phyloP scores from a whole-genome alignment of 2,888 invertebrate species.

The Ectemnius lituratus region DNA sequence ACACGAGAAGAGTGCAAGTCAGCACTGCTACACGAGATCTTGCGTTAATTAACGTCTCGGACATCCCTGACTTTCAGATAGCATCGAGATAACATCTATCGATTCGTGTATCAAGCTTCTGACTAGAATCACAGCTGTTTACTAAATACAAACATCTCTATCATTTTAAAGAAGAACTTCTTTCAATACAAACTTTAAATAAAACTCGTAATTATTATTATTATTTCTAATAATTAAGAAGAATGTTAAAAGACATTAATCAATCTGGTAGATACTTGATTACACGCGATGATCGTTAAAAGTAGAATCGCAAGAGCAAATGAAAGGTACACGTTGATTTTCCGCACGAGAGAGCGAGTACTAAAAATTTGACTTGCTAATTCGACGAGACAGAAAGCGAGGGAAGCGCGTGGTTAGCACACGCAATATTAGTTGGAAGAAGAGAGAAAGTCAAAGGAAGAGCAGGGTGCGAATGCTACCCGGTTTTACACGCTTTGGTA shows the following conservation, averaged over 20 bases:
- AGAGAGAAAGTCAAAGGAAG: neutral
- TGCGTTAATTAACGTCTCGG: constrained; percentile 7
- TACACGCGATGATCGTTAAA: constrained; percentile 19
- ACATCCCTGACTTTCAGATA: too few species aligned
- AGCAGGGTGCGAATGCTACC: constrained; percentile 11
- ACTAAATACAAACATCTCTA: too few species aligned
- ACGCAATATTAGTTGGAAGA: too few species aligned
- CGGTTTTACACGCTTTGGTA: constrained; percentile 39
- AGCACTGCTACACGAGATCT: neutral
- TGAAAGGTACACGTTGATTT: constrained; percentile 49
- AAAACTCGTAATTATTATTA: too few species aligned
- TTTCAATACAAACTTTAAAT: too few species aligned
- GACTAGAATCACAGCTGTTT: constrained; percentile 29
- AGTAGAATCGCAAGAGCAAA: constrained; percentile 38
- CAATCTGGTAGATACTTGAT: too few species aligned
- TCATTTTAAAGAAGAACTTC: too few species aligned
- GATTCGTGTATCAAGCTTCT: neutral
- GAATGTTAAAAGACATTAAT: too few species aligned
- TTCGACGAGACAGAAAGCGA: constrained; percentile 25
- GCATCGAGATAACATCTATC: neutral
- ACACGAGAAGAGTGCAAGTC: too few species aligned
- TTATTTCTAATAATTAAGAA: too few species aligned
- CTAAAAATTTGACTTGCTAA: constrained; percentile 65
- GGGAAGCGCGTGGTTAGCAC: too few species aligned
- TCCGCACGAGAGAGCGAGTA: constrained; percentile 43